phyloP scores from a whole-genome alignment of 2,888 invertebrate species.

The Drosophila nr. medialis region DNA sequence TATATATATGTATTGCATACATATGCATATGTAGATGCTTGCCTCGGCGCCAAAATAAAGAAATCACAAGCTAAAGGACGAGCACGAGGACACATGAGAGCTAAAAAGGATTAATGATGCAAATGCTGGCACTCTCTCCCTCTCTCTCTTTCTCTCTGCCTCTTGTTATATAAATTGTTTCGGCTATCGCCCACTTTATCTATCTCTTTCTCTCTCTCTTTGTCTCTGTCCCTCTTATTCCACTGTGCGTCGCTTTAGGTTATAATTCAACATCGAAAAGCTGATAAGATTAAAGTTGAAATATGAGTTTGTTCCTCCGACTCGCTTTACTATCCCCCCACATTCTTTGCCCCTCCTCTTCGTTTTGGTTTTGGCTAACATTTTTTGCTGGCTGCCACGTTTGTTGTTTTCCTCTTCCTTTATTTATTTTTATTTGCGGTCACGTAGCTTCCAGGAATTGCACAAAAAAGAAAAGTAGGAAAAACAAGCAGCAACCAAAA shows the following conservation, averaged over 20 bases:
- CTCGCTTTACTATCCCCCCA: background rate
- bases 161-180: constrained; percentile 52
- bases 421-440: constrained; percentile 51
- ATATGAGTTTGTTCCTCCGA: constrained; percentile 57
- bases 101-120: constrained; percentile 62
- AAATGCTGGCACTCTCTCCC: constrained; percentile 17
- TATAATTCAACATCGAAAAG: constrained; percentile 72
- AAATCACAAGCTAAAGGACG: constrained; percentile 39
- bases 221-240: constrained; percentile 5
- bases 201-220: background rate
- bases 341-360: background rate
- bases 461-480: background rate
- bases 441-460: constrained; percentile 56
- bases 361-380: background rate
- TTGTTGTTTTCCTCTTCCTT: background rate
- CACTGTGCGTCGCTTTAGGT: constrained; percentile 33
- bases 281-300: constrained; percentile 73
- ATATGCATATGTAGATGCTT: constrained; percentile 10
- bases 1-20: background rate
- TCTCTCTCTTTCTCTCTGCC: background rate
- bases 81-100: constrained; percentile 36
- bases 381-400: constrained; percentile 24
- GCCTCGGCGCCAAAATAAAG: constrained; percentile 32
- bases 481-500: constrained; percentile 6
- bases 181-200: background rate